Evolutionary conservation across 2,888 invertebrate species (phyloP), one percentile per base, ranked within the genome.

Genomic region (Muschampia plurimacula): DNA sequence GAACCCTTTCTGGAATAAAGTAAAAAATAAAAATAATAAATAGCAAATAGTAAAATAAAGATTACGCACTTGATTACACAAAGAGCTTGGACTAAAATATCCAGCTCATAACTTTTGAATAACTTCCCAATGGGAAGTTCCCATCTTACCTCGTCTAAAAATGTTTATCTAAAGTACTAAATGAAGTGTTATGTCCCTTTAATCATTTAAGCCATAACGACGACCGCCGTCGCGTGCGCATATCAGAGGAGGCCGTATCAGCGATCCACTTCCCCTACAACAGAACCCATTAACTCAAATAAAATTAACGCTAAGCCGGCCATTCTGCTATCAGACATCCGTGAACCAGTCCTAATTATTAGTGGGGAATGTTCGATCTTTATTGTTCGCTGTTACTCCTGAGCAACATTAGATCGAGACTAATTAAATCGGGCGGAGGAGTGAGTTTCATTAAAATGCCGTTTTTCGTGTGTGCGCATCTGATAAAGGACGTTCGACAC

Each of bases 391-490:
- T 86, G 84, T 83, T 83, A 82, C 82, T 82, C 76, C 57, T 74
- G 74, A 74, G 73, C 76, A 75, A 83, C 85, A 87, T 82, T 86
- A 87, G 89, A 92, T 91, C 89, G 88, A 80, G 80, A 86, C 92
- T 93, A 93, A 93, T 93, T 93, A 93, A 92, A 89, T 86, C 79
- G 77, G 76, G 78, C 76, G 46, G 55, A 60, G 67, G 72, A 72
- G 72, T 77, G 78, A 83, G 84, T 88, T 91, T 89, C 87, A 89
- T 92, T 92, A 90, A 88, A 91, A 88, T 87, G 82, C 86, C 82
- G 89, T 89, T 91, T 89, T 92, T 93, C 91, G 91, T 92, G 91
- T 91, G 88, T 85, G 85, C 84, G 85, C 89, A 93, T 93, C 93
- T 84, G 93, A 94, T 93, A 92, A 79, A 62, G 74, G 69, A 73